Evolutionary conservation across 2,888 invertebrate genomes (phyloP), one percentile per base, ranked within the genome.

Genomic region (Rhodophaea formosa): DNA sequence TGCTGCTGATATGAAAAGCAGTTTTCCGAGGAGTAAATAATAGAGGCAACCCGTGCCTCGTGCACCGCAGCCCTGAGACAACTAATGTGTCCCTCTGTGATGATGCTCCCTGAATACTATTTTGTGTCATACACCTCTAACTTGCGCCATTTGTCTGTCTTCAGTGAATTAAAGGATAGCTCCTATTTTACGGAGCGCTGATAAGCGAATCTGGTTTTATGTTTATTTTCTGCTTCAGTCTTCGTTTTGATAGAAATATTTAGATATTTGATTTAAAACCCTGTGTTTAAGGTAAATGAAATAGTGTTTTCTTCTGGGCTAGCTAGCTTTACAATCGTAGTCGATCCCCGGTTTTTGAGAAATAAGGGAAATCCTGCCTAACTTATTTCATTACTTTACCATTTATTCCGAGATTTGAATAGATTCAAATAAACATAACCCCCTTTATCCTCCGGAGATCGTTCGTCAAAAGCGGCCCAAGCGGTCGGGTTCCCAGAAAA

Each of bases 1-100:
- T 88, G 88, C 77, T 84, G 67, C 78, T 88, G 88, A 88, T 86
- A 80, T 88, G 87, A 88, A 89, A 88, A 88, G 86, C 86, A 79
- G 80, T 85, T 84, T 84, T 80, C 82, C 70, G 77, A 80, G 70
- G 62, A 79, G 74, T 79, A 86, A 84, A 88, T 88, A 88, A 88
- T 86, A 82, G 78, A 71, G 71, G 68, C 74, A 78, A 75, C 74
- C 68, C 77, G 39, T 72, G 73, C 72, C 70, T 68, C 72, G 67
- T 74, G 60, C 68, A 67, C 64, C 16, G 65, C 69, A 62, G 59
- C 62, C 58, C 56, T 63, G 65, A 69, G 69, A 74, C 75, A 75
- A 72, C 67, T 71, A 74, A 77, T 71, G 72, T 70, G 69, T 72
- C 73, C 64, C 66, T 58, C 62, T 64, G 58, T 59, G 60, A 61